A percentile compares a stretch with the other conserved stretches of the same genome.
Conservation (phyloP, 2,113 vertebrate species). For the Bubo scandiacus region DNA sequence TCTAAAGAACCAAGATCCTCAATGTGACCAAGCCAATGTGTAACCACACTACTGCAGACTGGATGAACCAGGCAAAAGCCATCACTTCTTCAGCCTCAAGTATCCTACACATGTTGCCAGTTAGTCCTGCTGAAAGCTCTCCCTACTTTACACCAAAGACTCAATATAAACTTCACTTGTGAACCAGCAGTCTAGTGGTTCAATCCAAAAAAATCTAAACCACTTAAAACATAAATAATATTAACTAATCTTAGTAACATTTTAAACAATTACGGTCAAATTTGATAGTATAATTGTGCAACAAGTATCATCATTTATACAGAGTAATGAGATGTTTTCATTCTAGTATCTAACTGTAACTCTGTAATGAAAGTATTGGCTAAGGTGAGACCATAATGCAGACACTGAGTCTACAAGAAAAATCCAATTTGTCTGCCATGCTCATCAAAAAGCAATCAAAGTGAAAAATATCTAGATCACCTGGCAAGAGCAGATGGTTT, state of each 20-base stretch:
- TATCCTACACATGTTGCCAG: background rate
- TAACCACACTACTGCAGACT: background rate
- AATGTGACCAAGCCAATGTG: background rate
- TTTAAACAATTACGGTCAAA: background rate
- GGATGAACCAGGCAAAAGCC: background rate
- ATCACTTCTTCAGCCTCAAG: background rate
- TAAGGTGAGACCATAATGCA: background rate
- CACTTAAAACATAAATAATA: background rate
- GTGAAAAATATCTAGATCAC: background rate
- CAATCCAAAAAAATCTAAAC: background rate
- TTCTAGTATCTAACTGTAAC: background rate
- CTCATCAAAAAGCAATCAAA: background rate
- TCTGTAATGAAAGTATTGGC: background rate
- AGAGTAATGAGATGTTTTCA: background rate
- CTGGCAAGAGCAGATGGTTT: background rate
- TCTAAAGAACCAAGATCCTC: background rate
- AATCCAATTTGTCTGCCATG: background rate
- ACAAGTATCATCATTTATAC: background rate
- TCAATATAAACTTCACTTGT: background rate
- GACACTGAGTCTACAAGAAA: background rate
- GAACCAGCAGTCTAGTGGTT: background rate
- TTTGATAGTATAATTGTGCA: background rate
- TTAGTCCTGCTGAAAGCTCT: background rate
- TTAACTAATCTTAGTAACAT: fast-evolving
- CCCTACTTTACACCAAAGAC: background rate